Evolutionary conservation across 2,888 invertebrate species (phyloP), one percentile per base, ranked within the genome.

Genomic region (Bedellia somnulentella): DNA sequence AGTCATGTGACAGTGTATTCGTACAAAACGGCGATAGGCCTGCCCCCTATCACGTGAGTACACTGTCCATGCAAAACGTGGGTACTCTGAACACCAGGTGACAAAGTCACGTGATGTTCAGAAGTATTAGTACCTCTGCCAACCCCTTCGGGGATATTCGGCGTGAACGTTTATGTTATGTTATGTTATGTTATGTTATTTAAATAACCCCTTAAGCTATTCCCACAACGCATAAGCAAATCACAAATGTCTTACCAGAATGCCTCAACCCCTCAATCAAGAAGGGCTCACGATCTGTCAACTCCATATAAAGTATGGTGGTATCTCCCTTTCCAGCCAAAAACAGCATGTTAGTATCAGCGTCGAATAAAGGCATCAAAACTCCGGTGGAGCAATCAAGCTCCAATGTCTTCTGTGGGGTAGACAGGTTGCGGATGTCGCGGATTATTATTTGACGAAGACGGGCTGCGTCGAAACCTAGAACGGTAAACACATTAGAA

Each of bases 271-370:
- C 93, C 59, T 93, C 93, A 33, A 89, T 87, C n/a, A 95, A 66
- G 57, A 83, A 91, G 0, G 95, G 94, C 50, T 92, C 92, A 45
- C 89, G 85, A 37, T 94, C 92, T 26, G 85, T 86, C 1, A 95
- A 82, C 71, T 97, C 96, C 81, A 92, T 81, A 47, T 94, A 95
- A 34, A 87, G 80, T 36, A 97, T 89, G 2, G 90, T 90, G 1
- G 91, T 93, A 49, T 96, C 96, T 5, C 93, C 95, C 78, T 95
- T 95, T 23, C 95, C 96, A 32, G 92, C 91, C 34, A 97, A 73
- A 77, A 96, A 95, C 35, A 96, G 79, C 93, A 97, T 94, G 45
- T 89, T 89, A 23, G 97, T 96, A 51, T 97, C 96, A 9, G 88
- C 75, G 67, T 97, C 97, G 57, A 85, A 95, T 4, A 96, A 77